Conservation (phyloP, 2,888 invertebrate species). For the Sisyra terminalis region DNA sequence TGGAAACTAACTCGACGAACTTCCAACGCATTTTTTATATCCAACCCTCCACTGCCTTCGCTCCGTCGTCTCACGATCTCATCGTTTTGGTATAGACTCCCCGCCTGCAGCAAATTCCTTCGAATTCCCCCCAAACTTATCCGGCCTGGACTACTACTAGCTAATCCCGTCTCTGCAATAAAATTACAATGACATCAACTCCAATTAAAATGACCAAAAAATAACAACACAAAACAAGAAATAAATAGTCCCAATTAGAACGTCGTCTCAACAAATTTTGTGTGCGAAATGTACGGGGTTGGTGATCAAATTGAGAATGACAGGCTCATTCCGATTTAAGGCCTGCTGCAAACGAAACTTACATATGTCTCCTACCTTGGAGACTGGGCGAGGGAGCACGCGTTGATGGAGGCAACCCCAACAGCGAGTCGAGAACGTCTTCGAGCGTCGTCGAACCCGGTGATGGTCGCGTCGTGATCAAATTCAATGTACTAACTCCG, state of each 20-base stretch:
- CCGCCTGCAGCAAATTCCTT: not conserved
- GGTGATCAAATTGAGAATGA: not conserved
- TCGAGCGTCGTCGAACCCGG: constrained; percentile 78
- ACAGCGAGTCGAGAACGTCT: constrained; percentile 83
- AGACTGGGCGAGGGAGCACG: constrained; percentile 58
- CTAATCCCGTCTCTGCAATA: constrained; percentile 28
- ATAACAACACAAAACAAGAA: not conserved
- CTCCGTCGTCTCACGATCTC: constrained; percentile 29
- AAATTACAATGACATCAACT: not conserved
- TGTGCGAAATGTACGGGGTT: not conserved
- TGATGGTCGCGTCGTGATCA: constrained; percentile 38
- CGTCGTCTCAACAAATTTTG: not conserved
- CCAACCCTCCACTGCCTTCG: constrained; percentile 40
- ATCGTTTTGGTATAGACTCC: not conserved
- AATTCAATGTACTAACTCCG: no score
- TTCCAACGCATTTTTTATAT: constrained; percentile 12
- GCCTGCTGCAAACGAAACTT: constrained; percentile 44
- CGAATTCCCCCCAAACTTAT: constrained; percentile 14
- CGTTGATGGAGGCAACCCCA: constrained; percentile 67
- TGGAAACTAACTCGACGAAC: constrained; percentile 45
- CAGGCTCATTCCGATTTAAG: constrained; percentile 12
- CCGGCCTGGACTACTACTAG: constrained; percentile 26
- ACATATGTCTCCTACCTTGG: constrained; percentile 60
- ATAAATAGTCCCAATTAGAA: not conserved
- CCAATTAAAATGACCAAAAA: not conserved